Evolutionary conservation across 1,140 invertebrate species (phyloP), one percentile per base, ranked within the genome.

Genomic region (Gonioctena quinquepunctata): DNA sequence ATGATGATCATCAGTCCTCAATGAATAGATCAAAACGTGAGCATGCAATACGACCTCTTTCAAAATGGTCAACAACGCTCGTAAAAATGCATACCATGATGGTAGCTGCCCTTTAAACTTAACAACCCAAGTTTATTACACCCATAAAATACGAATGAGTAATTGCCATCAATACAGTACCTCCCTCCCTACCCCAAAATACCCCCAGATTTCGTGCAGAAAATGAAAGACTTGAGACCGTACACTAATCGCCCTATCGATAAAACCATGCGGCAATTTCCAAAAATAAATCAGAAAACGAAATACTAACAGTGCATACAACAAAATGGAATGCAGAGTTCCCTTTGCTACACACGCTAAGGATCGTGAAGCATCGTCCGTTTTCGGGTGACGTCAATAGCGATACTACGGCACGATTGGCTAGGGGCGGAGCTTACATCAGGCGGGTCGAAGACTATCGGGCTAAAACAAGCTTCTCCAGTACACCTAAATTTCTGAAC

Each of bases 301-400:
- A 69, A 74, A 66, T 71, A 66, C 68, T 60, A 64, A 71, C 69
- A 68, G 74, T 69, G 71, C 71, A 50, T 75, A 80, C 72, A 80
- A 81, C 79, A 81, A 82, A 81, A 81, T 81, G 79, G 79, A 79
- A 79, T 76, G 75, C 70, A 70, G 78, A 76, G 76, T 72, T 77
- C 76, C 73, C 69, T 63, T 42, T 56, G 56, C 50, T 59, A 42
- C 63, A 62, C 68, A 75, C 64, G 57, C 49, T 72, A 19, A 16
- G n/a, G 48, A 26, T 73, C 76, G 71, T 71, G 7, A 21, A 62
- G 23, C 16, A 7, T 78, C 80, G 80, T 68, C n/a, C 23, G 27
- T n/a, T 4, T 52, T 75, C 78, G 80, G 49, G 25, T 79, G 77
- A 80, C 79, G 79, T 82, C 80, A 77, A 76, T 74, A 75, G 66